Percentiles rank a stretch among this genome's conserved stretches.
Evolutionary conservation across 2,113 vertebrate species (phyloP).

Genomic region (Pardalotus punctatus): DNA sequence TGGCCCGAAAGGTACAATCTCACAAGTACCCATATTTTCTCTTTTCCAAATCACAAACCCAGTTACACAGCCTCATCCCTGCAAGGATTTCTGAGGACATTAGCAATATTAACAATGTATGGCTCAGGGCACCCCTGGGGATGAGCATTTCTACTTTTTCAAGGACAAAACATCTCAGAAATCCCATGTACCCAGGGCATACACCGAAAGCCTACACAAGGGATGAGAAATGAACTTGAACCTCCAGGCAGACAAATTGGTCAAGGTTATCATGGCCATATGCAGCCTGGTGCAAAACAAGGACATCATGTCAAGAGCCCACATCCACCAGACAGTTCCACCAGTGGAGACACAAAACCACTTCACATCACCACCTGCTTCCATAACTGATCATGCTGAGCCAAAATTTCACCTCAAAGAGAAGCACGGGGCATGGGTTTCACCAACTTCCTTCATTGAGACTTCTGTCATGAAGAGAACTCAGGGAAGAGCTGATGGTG

Average conservation of each 20-base stretch:
- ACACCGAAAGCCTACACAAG: not conserved
- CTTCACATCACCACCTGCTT: not conserved
- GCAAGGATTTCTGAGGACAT: not conserved
- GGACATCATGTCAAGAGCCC: not conserved
- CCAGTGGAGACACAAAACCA: not conserved
- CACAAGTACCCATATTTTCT: not conserved
- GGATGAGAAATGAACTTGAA: not conserved
- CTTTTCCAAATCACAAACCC: not conserved
- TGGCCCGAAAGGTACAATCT: not conserved
- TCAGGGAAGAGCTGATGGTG: not conserved
- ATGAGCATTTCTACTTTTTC: not conserved
- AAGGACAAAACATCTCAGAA: not conserved
- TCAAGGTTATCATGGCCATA: accelerated
- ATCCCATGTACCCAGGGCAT: not conserved
- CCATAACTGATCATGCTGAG: not conserved
- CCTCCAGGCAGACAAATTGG: not conserved
- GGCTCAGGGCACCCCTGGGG: not conserved
- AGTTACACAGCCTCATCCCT: not conserved
- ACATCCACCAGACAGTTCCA: not conserved
- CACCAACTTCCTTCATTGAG: not conserved
- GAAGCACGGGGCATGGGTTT: not conserved
- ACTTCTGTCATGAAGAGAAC: not conserved
- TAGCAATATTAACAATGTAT: not conserved
- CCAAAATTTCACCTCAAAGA: not conserved
- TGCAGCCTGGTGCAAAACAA: not conserved